Evolutionary conservation across 1,140 invertebrate species (phyloP), one percentile per base, ranked within the genome.

Genomic region (Trichonephila clavata): DNA sequence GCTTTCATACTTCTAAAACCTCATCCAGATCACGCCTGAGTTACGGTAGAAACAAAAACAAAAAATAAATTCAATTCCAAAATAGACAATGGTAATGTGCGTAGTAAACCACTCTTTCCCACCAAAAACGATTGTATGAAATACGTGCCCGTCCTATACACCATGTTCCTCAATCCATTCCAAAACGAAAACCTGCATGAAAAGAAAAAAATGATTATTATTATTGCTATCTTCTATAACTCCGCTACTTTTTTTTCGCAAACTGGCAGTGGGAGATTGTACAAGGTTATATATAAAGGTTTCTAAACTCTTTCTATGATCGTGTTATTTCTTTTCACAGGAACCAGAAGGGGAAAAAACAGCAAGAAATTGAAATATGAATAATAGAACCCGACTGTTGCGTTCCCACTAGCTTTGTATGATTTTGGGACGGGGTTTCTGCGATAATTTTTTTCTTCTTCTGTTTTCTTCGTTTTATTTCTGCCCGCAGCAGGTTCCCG

Each of bases 291-390:
- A 89, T 77, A 89, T 71, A 89, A 71, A 86, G 88, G 71, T 90
- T 90, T 63, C 61, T 60, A 84, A 61, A 92, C 71, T 77, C 27
- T 83, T 84, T 39, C 84, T 60, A 92, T 92, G 90, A 92, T 84
- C 90, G 57, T 65, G 88, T 84, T 92, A 92, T 92, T 84, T 92
- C 90, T 92, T 84, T 92, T 92, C 90, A 84, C 77, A 57, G 87
- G 80, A 21, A 20, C 80, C 59, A 50, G 57, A 5, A 39, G 32
- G 39, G 5, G 50, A 50, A 84, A 92, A 92, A 92, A 92, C 18
- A 59, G 21, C 90, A 84, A 92, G 90, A 92, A 92, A 92, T 92
- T 92, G 90, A 92, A 92, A 61, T 84, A 92, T 92, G 90, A 92
- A 92, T 92, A 92, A 92, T 92, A 92, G 90, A 92, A 92, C 80